Conservation (phyloP, 2,888 invertebrate species). For the Apodemia duryi region DNA sequence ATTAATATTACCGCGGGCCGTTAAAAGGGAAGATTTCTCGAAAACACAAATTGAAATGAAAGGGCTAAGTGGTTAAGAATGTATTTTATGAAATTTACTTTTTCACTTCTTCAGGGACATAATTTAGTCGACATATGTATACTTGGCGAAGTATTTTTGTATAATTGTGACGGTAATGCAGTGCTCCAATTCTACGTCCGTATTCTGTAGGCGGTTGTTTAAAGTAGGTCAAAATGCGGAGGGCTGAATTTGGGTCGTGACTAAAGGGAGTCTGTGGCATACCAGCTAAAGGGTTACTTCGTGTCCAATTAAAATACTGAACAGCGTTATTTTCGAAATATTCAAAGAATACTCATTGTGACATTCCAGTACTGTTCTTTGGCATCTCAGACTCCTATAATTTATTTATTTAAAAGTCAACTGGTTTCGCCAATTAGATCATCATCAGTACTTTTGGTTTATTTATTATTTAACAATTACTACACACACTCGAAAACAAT, state of each 20-base stretch:
- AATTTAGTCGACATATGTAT: neutral
- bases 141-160: neutral
- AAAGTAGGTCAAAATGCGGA: slow-evolving; percentile 70
- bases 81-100: neutral
- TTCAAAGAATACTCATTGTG: slow-evolving; percentile 5
- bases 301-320: slow-evolving; percentile 25
- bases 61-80: slow-evolving; percentile 12
- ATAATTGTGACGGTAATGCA: slow-evolving; percentile 51
- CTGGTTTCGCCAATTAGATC: no score
- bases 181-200: slow-evolving; percentile 69
- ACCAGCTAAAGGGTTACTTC: slow-evolving; percentile 32
- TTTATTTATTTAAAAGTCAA: no score
- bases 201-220: slow-evolving; percentile 64
- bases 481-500: no score
- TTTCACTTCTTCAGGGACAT: neutral
- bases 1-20: slow-evolving; percentile 15
- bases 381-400: no score
- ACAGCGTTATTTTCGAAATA: slow-evolving; percentile 20
- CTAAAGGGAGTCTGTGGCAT: slow-evolving; percentile 46
- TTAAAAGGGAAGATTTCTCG: neutral
- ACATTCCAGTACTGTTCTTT: no score
- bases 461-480: no score
- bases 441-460: no score
- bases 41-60: slow-evolving; percentile 7
- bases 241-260: slow-evolving; percentile 72